Conservation (phyloP, 2,888 invertebrate genomes). For the Quadroppia sp. region DNA sequence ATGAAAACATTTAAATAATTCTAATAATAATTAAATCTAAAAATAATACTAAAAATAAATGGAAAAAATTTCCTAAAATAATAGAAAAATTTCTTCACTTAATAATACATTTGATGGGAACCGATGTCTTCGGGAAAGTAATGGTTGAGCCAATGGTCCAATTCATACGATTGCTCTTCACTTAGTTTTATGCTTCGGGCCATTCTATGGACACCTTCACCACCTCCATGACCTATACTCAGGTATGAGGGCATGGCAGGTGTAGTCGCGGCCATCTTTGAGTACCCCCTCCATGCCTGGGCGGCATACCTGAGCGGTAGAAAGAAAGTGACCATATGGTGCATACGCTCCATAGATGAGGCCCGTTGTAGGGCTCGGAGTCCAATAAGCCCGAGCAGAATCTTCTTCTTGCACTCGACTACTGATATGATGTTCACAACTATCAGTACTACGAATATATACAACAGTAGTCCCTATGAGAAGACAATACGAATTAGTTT, state of each 20-base stretch:
- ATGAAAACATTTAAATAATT: too few species aligned
- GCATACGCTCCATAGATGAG: not conserved
- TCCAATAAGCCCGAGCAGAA: not conserved
- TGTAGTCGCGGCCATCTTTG: not conserved
- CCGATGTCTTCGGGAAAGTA: conserved; percentile 12
- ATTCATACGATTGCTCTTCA: not conserved
- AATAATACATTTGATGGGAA: not conserved
- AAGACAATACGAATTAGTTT: too few species aligned
- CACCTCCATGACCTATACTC: not conserved
- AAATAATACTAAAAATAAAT: too few species aligned
- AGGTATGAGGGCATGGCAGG: not conserved
- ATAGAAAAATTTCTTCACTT: too few species aligned
- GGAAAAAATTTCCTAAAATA: too few species aligned
- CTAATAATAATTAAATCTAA: too few species aligned
- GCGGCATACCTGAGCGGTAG: conserved; percentile 17
- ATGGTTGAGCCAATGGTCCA: conserved; percentile 10
- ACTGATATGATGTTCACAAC: not conserved
- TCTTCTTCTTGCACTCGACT: conserved; percentile 1
- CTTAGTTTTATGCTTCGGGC: not conserved
- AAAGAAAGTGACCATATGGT: not conserved
- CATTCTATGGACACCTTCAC: not conserved
- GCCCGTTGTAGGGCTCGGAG: not conserved
- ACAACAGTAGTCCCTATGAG: not conserved
- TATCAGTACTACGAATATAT: not conserved
- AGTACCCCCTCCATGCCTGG: conserved; percentile 1